Base-by-base conservation (phyloP, 2,888 invertebrate genomes). In the Tethea ocularis region DNA sequence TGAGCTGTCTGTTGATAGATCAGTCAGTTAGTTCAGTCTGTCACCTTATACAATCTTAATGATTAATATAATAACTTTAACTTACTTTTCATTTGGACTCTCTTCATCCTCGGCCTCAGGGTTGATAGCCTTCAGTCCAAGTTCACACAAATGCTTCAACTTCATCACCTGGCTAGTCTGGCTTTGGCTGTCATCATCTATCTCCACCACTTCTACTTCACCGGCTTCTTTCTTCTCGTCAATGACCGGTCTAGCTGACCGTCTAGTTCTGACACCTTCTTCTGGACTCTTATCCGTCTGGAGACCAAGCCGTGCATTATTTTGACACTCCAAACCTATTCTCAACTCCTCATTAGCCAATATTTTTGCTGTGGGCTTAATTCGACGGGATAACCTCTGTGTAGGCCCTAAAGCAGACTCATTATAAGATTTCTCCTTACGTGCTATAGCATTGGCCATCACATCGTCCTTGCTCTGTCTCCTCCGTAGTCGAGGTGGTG, bases 381-480 rank as follows among this genome's bases (percentile, higher is more conserved):
- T 94, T 58, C 95, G 93, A 5, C 95, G 90, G 0, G 89, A 88
- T 10, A 86, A 65, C 17, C 91, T 73, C 59, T 87, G 87, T 1
- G 84, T 77, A 3, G 86, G 78, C 3, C 73, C 65, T 15, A 89
- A 84, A 5, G 89, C 77, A 1, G 72, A 69, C 70, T 94, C 94
- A 71, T 94, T 94, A 71, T 95, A 95, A 0, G 95, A 95, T 70
- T 96, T 96, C 78, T 96, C 95, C 78, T 96, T 96, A 15, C 96
- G 91, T 0, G 96, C 96, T 72, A 96, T 96, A 11, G 96, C 96
- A 82, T 94, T 95, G 64, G 96, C 95, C 23, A 96, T 82, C 33
- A 96, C 94, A 56, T 95, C 95, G 64, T 95, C 94, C 17, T 85
- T 86, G 52, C 88, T 93, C 69, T 95, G 95, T 75, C 95, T 95